These are phyloP conservation scores for Apocheima hispidaria DNA, from an alignment of 2,888 invertebrate genomes.

Conservation along the genomic window DNA sequence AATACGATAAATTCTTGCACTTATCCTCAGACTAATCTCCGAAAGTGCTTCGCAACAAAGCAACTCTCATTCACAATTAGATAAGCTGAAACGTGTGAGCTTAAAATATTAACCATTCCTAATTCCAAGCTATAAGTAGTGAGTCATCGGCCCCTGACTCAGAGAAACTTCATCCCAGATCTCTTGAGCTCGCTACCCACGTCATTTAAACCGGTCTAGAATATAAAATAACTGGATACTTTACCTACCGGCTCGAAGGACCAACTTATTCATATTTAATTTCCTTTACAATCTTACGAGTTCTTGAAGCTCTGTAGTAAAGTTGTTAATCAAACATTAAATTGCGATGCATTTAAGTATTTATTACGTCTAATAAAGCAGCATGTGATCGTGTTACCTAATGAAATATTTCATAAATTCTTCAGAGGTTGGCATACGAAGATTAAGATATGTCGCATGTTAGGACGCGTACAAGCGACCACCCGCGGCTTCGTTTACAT, in stretches of 20 bases:
- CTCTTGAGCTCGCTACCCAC: conserved; percentile 53
- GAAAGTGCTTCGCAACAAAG: conserved; percentile 40
- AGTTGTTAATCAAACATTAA: not conserved
- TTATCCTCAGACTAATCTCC: conserved; percentile 29
- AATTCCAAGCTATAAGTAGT: conserved; percentile 62
- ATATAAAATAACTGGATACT: conserved; percentile 47
- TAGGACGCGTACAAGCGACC: conserved; percentile 36
- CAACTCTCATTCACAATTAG: conserved; percentile 44
- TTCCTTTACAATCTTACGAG: conserved; percentile 12
- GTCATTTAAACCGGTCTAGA: conserved; percentile 55
- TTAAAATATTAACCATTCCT: conserved; percentile 61
- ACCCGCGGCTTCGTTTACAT: conserved; percentile 45
- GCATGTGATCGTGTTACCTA: conserved; percentile 19
- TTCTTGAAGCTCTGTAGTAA: not conserved
- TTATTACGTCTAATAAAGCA: conserved; percentile 19
- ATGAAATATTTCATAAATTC: conserved; percentile 29
- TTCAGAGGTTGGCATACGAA: conserved; percentile 24
- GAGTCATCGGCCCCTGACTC: conserved; percentile 73
- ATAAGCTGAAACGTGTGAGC: conserved; percentile 46
- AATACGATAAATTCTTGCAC: conserved; percentile 13
- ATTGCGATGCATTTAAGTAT: not conserved
- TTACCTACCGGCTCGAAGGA: conserved; percentile 44
- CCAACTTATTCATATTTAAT: conserved; percentile 10
- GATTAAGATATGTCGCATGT: conserved; percentile 42
- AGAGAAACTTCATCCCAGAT: conserved; percentile 64